Base-by-base conservation (phyloP, 2,797 vertebrate species). In the Pseudotriccus pelzelni region DNA sequence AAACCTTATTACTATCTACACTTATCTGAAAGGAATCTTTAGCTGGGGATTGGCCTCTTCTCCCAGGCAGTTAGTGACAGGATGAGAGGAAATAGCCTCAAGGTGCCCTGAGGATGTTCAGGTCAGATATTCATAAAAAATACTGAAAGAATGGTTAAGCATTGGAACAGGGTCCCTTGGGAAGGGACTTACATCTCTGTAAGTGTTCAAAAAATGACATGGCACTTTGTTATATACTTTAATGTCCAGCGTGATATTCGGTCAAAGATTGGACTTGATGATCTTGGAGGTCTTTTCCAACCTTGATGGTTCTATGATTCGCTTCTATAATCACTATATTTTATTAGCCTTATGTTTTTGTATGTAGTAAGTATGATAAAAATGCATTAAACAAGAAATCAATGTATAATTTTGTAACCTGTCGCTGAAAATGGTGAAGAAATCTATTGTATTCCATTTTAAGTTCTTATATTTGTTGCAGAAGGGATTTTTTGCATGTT, bases 211-310 rank as follows among this genome's bases (percentile, higher is more conserved):
- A 41, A n/a, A 37, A 21, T 7, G 49, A 17, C 5, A 2, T 37
- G 49, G 10, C 16, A 56, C 10, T n/a, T 47, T n/a, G 32, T 28
- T 20, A 24, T 49, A 36, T 14, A 3, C 2, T 47, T 75, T 43
- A 43, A 56, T 43, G 36, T 44, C 36, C 36, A 3, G 12, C 4
- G 6, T 32, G 12, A 22, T 43, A 28, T 36, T 55, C 0, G 0
- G 43, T 76, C 0, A 0, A 69, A 62, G 11, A 20, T 8, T 44
- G 36, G 27, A 24, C 49, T 49, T 76, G 56, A 74, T 47, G 15
- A 18, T 63, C 28, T 69, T 56, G 14, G 27, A 18, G 4, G 8
- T 30, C 32, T 89, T 69, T 69, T 41, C 32, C 41, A 50, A 12
- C 13, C 43, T 17, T 56, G 23, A 12, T 49, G 13, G 43, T 69